Evolutionary conservation across 1,140 invertebrate species (phyloP), one percentile per base, ranked within the genome.

Genomic region (Lordiphosa clarofinis): DNA sequence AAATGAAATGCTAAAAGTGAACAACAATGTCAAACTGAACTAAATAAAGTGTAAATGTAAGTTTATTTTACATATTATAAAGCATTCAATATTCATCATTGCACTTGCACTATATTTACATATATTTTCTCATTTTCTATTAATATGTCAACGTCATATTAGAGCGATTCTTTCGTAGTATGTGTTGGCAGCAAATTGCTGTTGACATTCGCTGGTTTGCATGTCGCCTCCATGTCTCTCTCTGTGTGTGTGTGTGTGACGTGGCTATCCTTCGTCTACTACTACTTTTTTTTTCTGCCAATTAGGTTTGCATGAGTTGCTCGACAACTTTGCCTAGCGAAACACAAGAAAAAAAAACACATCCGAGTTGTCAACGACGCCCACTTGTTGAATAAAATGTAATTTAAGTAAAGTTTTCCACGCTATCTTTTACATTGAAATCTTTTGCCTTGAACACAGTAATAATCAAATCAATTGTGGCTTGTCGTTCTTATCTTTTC

Each of bases 341-440:
- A 35, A 43, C 38, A 56, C 7, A 21, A 43, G 50, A 50, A 15
- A 13, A 8, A 13, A 44, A 44, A 24, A 69, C 46, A 55, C 69
- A 58, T 39, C 40, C 39, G 46, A 76, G 49, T 65, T 73, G 50
- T 65, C 61, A 61, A 63, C 56, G 69, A 31, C 59, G 42, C 44
- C 54, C 69, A 81, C 75, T 81, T 82, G 75, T 81, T 81, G 76
- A 70, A 69, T 64, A 65, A 65, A 63, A 65, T 73, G 62, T 73
- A 78, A 78, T 78, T 73, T 73, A 56, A 38, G 43, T 38, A 57
- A 67, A 31, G 28, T 31, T 58, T 71, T 53, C 39, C 39, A 46
- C 43, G 43, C 43, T 21, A 46, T 46, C 24, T 31, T 46, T 1
- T 46, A 46, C 24, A 46, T 31, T 44, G 31, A 31, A 31, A 31